Evolutionary conservation across 1,140 invertebrate genomes (phyloP).

Genomic region (Bursaphelenchus mucronatus): DNA sequence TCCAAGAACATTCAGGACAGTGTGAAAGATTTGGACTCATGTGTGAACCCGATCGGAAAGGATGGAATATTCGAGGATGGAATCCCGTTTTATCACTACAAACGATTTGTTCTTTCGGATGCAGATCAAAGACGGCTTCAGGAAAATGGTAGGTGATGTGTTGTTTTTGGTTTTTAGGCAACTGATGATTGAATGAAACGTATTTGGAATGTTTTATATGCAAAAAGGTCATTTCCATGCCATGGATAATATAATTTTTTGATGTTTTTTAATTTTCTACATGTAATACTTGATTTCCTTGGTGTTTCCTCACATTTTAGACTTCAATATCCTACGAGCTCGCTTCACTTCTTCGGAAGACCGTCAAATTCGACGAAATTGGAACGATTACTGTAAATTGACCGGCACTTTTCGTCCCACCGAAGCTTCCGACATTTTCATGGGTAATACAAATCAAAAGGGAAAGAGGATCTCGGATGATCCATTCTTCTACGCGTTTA

Average conservation of each 20-base stretch:
- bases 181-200: too few species aligned
- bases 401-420: neutral
- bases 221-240: too few species aligned
- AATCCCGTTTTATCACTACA: constrained; percentile 18
- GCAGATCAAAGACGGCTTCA: neutral
- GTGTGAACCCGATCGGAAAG: neutral
- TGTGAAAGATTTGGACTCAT: neutral
- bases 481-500: neutral
- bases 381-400: constrained; percentile 18
- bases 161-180: neutral
- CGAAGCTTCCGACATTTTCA: neutral
- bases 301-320: too few species aligned
- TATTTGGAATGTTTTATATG: too few species aligned
- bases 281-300: too few species aligned
- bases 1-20: neutral
- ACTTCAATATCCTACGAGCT: too few species aligned
- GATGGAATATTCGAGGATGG: constrained; percentile 14
- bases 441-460: neutral
- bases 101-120: neutral
- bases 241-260: too few species aligned
- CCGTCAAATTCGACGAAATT: constrained; percentile 7
- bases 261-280: too few species aligned
- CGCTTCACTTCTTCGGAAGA: constrained; percentile 6
- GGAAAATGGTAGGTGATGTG: neutral
- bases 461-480: neutral